Evolutionary conservation across 2,113 vertebrate genomes (phyloP).

Genomic region (Eublepharis macularius): DNA sequence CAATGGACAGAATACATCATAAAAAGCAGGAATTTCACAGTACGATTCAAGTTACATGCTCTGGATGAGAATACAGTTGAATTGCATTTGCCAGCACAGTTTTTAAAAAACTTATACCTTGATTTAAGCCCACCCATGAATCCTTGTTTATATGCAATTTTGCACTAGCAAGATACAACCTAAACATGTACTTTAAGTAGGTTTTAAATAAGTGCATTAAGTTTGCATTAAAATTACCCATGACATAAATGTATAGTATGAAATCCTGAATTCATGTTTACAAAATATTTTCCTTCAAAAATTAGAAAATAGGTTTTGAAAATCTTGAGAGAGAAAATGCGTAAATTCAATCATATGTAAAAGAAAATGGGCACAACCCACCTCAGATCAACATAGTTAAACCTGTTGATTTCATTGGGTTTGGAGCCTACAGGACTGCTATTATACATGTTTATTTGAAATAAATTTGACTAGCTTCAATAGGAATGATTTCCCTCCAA

Average conservation of each 20-base stretch:
- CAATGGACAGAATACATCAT: too few relatives aligned
- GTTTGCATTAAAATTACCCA: background rate
- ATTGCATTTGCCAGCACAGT: background rate
- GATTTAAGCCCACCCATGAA: background rate
- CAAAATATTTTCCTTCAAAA: background rate
- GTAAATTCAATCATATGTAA: background rate
- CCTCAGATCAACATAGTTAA: background rate
- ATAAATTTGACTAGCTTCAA: too few relatives aligned
- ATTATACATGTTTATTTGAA: background rate
- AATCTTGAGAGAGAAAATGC: rapidly evolving
- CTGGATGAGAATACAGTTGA: background rate
- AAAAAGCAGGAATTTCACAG: background rate
- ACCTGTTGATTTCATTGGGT: background rate
- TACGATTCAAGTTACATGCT: background rate
- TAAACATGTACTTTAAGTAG: too few relatives aligned
- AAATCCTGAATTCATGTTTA: background rate
- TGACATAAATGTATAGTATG: background rate
- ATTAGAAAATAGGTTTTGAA: background rate
- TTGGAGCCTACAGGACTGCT: background rate
- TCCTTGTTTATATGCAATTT: background rate
- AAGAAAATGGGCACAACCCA: background rate
- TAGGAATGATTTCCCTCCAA: background rate
- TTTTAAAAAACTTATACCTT: background rate
- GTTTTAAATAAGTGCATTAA: too few relatives aligned
- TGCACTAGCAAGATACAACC: too few relatives aligned